Evolutionary conservation across 2,113 vertebrate species (phyloP).

Genomic region (Montifringilla adamsi): DNA sequence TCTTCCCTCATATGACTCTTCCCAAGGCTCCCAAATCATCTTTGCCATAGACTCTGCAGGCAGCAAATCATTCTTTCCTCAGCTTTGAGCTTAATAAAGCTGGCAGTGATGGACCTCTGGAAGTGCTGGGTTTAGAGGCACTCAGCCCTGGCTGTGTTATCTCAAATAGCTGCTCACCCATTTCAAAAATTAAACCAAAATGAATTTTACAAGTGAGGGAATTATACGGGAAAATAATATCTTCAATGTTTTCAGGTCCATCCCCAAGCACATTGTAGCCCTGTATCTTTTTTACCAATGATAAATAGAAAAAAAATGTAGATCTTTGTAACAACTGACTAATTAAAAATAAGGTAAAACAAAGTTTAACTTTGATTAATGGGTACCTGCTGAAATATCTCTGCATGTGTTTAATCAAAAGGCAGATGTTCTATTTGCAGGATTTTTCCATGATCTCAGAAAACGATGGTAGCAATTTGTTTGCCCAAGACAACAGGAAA

Average conservation of each 20-base stretch:
- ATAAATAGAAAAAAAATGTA: not conserved
- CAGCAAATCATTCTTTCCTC: not conserved
- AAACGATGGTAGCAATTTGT: not conserved
- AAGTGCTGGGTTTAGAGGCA: not conserved
- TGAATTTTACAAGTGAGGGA: not conserved
- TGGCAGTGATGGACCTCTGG: not conserved
- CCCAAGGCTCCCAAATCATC: not conserved
- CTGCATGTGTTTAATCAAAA: constrained; percentile 35
- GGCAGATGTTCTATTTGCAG: constrained; percentile 23
- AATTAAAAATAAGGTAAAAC: not conserved
- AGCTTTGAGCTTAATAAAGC: not conserved
- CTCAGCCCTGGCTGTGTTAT: not conserved
- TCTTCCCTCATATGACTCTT: not conserved
- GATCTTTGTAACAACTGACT: not conserved
- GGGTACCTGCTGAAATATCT: not conserved
- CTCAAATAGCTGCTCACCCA: not conserved
- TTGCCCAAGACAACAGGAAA: not conserved
- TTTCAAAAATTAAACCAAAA: not conserved
- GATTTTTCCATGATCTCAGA: not conserved
- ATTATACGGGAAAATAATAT: not conserved
- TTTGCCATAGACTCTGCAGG: not conserved
- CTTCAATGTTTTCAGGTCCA: not conserved
- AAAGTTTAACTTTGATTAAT: constrained; percentile 28
- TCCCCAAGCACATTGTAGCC: not conserved
- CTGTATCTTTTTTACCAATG: not conserved